Percentiles rank a stretch among this genome's conserved stretches.
These are phyloP conservation scores for Gavia stellata DNA, from an alignment of 2,113 vertebrate species.

Conservation along the genomic window DNA sequence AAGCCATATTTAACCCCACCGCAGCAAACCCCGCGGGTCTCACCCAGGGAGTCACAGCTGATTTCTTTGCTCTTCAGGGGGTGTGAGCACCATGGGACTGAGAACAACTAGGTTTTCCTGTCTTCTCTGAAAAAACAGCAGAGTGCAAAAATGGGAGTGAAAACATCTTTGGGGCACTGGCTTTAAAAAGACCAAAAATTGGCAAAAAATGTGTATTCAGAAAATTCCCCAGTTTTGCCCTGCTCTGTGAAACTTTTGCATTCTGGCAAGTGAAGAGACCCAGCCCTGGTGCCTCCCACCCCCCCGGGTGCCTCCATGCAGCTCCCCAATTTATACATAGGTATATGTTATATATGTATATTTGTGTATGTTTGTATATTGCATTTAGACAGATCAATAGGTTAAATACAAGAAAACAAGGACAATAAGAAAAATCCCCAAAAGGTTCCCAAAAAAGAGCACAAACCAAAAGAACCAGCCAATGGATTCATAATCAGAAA, in stretches of 20 bases:
- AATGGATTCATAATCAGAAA: no score
- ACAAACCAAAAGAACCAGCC: neutral
- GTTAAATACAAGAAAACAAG: neutral
- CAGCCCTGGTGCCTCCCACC: neutral
- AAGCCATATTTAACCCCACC: neutral
- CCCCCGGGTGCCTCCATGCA: neutral
- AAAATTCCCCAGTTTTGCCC: neutral
- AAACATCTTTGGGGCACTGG: neutral
- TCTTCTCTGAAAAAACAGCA: neutral
- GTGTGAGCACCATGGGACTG: neutral
- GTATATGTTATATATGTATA: neutral
- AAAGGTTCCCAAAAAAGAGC: neutral
- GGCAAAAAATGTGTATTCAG: neutral
- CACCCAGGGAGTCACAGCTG: neutral
- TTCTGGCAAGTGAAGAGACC: neutral
- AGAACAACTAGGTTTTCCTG: fast-evolving
- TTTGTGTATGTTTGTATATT: fast-evolving
- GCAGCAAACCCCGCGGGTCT: neutral
- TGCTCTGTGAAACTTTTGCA: neutral
- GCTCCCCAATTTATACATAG: neutral
- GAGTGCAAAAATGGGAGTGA: neutral
- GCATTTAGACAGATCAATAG: neutral
- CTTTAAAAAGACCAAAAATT: neutral
- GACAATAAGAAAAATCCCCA: neutral
- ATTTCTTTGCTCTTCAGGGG: neutral